A percentile compares a stretch with the other conserved stretches of the same genome.
phyloP scores from a whole-genome alignment of 1,140 invertebrate species.

The Drosophila oshimai region DNA sequence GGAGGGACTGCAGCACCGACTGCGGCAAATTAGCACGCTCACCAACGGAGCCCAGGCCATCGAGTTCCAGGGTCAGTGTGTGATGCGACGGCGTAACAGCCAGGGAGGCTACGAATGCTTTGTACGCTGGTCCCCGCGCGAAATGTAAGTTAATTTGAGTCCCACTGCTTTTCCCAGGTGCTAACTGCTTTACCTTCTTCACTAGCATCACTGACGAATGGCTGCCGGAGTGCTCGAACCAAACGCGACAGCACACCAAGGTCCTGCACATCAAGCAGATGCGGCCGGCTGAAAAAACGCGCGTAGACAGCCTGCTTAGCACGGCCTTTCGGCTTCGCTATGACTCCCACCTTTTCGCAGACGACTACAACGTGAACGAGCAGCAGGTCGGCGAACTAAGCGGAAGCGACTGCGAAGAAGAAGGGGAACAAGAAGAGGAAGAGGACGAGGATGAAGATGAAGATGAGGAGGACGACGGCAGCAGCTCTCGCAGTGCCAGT shows the following conservation, averaged over 20 bases:
- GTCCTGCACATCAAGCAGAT: conserved; percentile 78
- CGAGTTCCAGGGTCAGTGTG: conserved; percentile 71
- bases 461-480: conserved; percentile 50
- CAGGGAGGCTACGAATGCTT: conserved; percentile 70
- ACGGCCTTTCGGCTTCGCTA: conserved; percentile 73
- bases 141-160: conserved; percentile 61
- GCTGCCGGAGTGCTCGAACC: conserved; percentile 64
- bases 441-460: conserved; percentile 46
- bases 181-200: background rate
- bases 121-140: conserved; percentile 76
- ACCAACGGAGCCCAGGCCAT: conserved; percentile 72
- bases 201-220: conserved; percentile 78
- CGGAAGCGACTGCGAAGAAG: conserved; percentile 42
- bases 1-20: conserved; percentile 91
- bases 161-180: background rate
- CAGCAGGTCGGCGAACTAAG: conserved; percentile 30
- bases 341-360: conserved; percentile 71
- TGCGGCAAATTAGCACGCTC: conserved; percentile 86
- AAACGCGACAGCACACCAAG: conserved; percentile 64
- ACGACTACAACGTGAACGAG: conserved; percentile 63
- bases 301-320: conserved; percentile 69
- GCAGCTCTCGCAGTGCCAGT: conserved; percentile 47
- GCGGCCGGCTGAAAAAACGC: conserved; percentile 71
- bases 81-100: conserved; percentile 66
- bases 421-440: conserved; percentile 23